Evolutionary conservation across 2,888 invertebrate species (phyloP), one percentile per base, ranked within the genome.

Genomic region (Oligia latruncula): DNA sequence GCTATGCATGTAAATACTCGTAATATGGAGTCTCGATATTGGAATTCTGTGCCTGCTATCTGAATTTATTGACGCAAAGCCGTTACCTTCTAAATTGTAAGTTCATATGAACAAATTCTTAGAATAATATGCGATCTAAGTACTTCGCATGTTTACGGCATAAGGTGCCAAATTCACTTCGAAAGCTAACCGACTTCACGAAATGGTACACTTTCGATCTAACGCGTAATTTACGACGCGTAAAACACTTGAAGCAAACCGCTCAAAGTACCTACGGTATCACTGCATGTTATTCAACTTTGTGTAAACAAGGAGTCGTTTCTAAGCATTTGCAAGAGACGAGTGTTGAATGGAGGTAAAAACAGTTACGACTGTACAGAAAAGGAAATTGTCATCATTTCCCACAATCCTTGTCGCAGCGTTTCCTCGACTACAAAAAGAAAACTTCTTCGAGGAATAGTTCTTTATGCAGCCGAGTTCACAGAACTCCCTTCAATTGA

Each of bases 331-430:
- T 88, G 84, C 84, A 81, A 85, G 82, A 86, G 84, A 84, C 74
- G 81, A 81, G 81, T 85, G 87, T 87, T 87, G 81, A 90, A 88
- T 88, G 76, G 79, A 89, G 89, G 88, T 91, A 90, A 89, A 90
- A 88, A 88, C 86, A 89, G 90, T 90, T 85, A 89, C 86, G 85
- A 82, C 84, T 79, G 86, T 86, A 86, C 80, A 84, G 82, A 87
- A 87, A 87, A 86, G 91, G 90, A 92, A 92, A 93, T 92, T 92
- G 91, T 92, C 91, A 92, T 91, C 92, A 92, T 93, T 93, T 92
- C 91, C 92, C 90, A 90, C 92, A 92, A 89, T 89, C 88, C 90
- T 87, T 84, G 91, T 86, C 88, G 86, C 86, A 85, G 80, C 84
- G 88, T 90, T 92, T 88, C 88, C 88, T 88, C 87, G 71, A 84